A percentile compares a stretch with the other conserved stretches of the same genome.
These are phyloP conservation scores for Acrossocheilus wenchowensis DNA, from an alignment of 2,797 vertebrate genomes.

Conservation along the genomic window DNA sequence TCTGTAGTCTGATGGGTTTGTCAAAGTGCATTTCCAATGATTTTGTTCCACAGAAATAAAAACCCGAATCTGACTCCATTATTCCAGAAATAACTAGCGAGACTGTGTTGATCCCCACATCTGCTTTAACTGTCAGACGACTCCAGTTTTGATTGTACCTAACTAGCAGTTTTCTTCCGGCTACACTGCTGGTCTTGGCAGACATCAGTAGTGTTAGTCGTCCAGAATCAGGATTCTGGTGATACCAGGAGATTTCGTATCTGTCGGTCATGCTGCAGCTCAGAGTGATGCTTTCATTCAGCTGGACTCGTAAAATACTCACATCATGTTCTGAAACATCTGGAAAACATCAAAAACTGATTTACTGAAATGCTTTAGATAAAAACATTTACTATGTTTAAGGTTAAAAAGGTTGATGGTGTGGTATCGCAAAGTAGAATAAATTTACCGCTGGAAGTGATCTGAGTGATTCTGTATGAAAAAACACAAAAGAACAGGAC, in stretches of 20 bases:
- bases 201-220: conserved; percentile 13
- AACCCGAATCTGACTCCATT: background rate
- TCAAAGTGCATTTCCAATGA: conserved; percentile 12
- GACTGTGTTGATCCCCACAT: background rate
- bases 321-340: background rate
- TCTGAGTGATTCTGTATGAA: background rate
- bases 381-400: background rate
- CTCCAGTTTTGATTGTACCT: background rate
- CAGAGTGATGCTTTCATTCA: background rate
- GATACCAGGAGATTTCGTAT: conserved; percentile 45
- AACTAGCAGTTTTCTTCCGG: background rate
- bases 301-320: background rate
- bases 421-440: background rate
- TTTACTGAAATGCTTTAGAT: background rate
- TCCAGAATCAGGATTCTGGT: background rate
- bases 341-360: background rate
- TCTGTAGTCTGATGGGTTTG: background rate
- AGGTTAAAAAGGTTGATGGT: background rate
- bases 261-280: background rate
- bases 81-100: background rate
- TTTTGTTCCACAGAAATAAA: conserved; percentile 49
- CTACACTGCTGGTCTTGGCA: background rate
- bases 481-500: background rate
- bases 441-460: background rate
- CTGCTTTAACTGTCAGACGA: background rate